phyloP scores from a whole-genome alignment of 1,140 invertebrate genomes.

The Pseudomyrmex dendroicus region DNA sequence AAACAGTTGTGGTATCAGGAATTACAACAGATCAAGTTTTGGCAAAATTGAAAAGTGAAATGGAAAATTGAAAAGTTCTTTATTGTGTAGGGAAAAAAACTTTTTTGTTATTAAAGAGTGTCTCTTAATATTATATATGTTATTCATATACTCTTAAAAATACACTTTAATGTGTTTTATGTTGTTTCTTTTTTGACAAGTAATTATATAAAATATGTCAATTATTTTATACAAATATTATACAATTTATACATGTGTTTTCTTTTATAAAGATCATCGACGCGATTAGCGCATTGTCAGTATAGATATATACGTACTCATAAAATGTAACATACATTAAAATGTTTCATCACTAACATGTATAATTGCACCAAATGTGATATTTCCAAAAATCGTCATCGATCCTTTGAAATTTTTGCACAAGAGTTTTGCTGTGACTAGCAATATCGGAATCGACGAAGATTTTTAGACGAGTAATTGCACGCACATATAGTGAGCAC shows the following conservation, averaged over 20 bases:
- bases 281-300: background rate
- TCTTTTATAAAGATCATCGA: slow-evolving; percentile 1
- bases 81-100: background rate
- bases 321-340: slow-evolving; percentile 20
- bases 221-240: slow-evolving; percentile 28
- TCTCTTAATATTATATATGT: background rate
- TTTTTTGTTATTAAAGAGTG: background rate
- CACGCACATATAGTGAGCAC: background rate
- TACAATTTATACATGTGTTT: slow-evolving; percentile 50
- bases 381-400: slow-evolving; percentile 23
- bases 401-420: slow-evolving; percentile 13
- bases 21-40: slow-evolving; percentile 79
- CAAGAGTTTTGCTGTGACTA: slow-evolving; percentile 26
- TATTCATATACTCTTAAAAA: background rate
- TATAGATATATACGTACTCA: background rate
- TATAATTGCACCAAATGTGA: slow-evolving; percentile 34
- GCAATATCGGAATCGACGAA: slow-evolving; percentile 34
- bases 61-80: slow-evolving; percentile 62
- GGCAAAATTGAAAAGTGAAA: slow-evolving; percentile 80
- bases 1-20: slow-evolving; percentile 82
- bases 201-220: background rate
- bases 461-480: slow-evolving; percentile 8
- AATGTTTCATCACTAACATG: background rate
- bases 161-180: slow-evolving; percentile 4
- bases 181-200: background rate